Base-by-base conservation (phyloP, 2,113 vertebrate species). In the Bathybates hornii region DNA sequence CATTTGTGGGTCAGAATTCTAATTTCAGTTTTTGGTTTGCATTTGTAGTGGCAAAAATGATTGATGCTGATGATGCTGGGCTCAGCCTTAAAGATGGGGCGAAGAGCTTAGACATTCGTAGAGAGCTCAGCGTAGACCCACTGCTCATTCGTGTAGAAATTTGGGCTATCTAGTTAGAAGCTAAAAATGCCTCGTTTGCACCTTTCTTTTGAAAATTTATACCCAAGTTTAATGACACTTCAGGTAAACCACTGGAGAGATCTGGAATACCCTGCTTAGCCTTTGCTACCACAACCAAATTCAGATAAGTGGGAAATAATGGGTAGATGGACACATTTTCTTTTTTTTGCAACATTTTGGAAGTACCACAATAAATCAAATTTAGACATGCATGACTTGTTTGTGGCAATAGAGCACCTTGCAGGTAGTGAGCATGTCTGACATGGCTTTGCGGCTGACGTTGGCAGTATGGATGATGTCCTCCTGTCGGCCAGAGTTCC, bases 381-480 rank as follows among this genome's bases (percentile, higher is more conserved):
- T 50, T 8, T 8, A 50, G 14, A 63, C 32, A 66, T 16, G 34
- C 8, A 61, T 79, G 13, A 80, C 45, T 21, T 53, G 5, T 53
- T 59, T 27, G 5, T 54, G 0, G 3, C 9, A 34, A 11, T 4
- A 85, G n/a, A 48, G 81, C 78, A 96, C 95, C 95, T 96, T 96
- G 95, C 95, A 96, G 59, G 98, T 98, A 16, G 90, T 97, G 68
- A 99, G 95, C 99, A 99, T 99, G 94, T 99, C 98, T 10, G 98
- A 96, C 14, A 99, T 97, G 3, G 98, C 99, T 94, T 99, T 99
- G 93, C 98, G 97, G 95, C 99, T 99, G 90, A 99, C 96, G 92
- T 99, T 99, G 32, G 99, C 99, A 1, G 98, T 99, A 13, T 98
- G 97, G 66, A 99, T 99, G 94, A 99, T 97, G 14, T 99, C 98